Percentiles rank a stretch among this genome's conserved stretches.
Evolutionary conservation across 2,888 invertebrate genomes (phyloP).

Genomic region (Atethmia centrago): DNA sequence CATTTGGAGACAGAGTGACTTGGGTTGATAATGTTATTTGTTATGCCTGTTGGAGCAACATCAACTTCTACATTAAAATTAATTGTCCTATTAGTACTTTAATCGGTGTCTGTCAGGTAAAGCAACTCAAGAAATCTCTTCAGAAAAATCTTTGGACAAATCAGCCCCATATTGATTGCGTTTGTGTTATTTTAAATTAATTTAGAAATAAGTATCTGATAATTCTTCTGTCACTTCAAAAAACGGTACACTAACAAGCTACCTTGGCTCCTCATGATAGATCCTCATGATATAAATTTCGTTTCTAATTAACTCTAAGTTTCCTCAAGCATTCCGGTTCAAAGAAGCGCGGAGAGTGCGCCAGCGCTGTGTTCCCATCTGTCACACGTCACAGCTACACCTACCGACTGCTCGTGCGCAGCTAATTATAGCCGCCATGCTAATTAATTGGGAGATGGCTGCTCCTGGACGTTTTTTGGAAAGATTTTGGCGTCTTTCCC

Average conservation of each 20-base stretch:
- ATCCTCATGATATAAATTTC: conserved; percentile 80
- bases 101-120: conserved; percentile 15
- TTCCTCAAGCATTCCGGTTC: conserved; percentile 78
- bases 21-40: background rate
- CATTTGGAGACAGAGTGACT: background rate
- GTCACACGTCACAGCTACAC: conserved; percentile 84
- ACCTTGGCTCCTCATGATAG: conserved; percentile 63
- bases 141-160: conserved; percentile 2
- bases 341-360: conserved; percentile 79
- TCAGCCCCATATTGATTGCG: conserved; percentile 18
- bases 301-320: conserved; percentile 83
- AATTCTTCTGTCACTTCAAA: conserved; percentile 54
- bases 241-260: conserved; percentile 60
- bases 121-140: background rate
- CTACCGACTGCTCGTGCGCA: conserved; percentile 75
- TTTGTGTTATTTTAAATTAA: conserved; percentile 44
- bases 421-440: conserved; percentile 83
- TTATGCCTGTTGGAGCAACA: background rate
- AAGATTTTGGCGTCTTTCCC: conserved; percentile 56
- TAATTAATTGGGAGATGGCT: conserved; percentile 83
- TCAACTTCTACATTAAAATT: background rate
- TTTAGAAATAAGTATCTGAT: conserved; percentile 39
- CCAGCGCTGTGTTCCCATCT: conserved; percentile 87
- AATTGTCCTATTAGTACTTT: conserved; percentile 16
- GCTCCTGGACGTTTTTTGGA: conserved; percentile 60